phyloP scores from a whole-genome alignment of 53 echinoderm and acorn worm genomes.

The Crossaster papposus region DNA sequence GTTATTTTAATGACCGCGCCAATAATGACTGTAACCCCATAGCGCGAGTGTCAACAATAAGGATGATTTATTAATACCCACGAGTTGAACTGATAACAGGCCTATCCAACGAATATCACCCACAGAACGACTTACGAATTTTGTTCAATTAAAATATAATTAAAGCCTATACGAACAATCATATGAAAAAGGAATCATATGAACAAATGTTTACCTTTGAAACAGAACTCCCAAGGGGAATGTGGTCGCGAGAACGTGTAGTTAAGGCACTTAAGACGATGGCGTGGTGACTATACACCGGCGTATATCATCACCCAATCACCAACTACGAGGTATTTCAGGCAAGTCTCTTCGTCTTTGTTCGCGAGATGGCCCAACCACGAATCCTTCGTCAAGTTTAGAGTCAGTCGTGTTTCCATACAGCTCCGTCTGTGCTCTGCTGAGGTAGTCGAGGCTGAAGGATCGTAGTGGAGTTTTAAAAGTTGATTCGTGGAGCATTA shows the following conservation, averaged over 20 bases:
- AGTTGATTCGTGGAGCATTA: not conserved
- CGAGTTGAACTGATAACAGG: no score
- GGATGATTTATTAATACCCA: no score
- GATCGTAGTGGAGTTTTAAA: not conserved
- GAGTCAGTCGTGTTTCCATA: not conserved
- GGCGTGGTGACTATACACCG: not conserved
- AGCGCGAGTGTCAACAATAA: no score
- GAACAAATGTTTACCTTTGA: no score
- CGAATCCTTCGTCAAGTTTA: not conserved
- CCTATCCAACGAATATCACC: no score
- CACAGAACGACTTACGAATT: no score
- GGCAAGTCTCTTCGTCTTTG: not conserved
- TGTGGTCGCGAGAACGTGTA: not conserved
- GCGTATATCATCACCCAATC: not conserved
- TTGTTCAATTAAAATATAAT: no score
- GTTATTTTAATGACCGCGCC: no score
- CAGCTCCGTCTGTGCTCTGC: not conserved
- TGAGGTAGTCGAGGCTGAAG: not conserved
- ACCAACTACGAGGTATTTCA: not conserved
- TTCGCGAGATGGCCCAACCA: not conserved
- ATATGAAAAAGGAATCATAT: no score
- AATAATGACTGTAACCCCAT: no score
- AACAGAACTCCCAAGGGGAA: no score
- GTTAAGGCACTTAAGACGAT: not conserved
- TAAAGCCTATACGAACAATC: no score